Conservation (phyloP, 2,113 vertebrate species). For the Nestor notabilis region DNA sequence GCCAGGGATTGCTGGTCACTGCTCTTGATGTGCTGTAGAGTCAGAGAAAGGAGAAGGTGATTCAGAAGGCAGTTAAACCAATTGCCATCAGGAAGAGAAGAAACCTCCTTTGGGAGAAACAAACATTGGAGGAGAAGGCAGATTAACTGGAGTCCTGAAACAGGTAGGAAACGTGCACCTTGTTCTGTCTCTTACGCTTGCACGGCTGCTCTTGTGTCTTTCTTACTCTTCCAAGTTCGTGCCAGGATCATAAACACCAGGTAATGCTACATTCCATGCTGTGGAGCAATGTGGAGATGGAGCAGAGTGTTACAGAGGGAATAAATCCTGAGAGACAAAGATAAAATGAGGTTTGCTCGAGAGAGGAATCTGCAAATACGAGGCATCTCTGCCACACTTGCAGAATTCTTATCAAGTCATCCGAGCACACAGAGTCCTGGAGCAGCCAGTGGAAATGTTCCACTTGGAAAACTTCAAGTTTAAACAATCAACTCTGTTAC, state of each 20-base stretch:
- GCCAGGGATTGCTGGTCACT: not conserved
- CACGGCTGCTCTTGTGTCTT: not conserved
- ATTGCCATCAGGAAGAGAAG: not conserved
- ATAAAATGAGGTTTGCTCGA: not conserved
- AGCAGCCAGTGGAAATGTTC: not conserved
- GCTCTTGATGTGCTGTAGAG: not conserved
- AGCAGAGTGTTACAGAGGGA: conserved; percentile 16
- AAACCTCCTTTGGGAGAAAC: not conserved
- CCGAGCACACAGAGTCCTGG: not conserved
- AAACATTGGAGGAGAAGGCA: not conserved
- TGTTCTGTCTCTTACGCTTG: not conserved
- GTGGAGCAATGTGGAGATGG: not conserved
- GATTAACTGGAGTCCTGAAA: not conserved
- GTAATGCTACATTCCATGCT: not conserved
- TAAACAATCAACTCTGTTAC: not conserved
- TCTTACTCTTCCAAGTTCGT: not conserved
- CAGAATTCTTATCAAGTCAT: not conserved
- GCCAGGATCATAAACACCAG: not conserved
- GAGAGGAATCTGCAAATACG: not conserved
- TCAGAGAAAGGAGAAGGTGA: not conserved
- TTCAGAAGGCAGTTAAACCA: not conserved
- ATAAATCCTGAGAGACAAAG: conserved; percentile 32
- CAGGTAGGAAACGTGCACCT: not conserved
- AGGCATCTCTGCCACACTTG: not conserved
- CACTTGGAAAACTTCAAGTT: not conserved